These are phyloP conservation scores for Rapana venosa DNA, from an alignment of 2,888 invertebrate genomes.

Conservation along the genomic window DNA sequence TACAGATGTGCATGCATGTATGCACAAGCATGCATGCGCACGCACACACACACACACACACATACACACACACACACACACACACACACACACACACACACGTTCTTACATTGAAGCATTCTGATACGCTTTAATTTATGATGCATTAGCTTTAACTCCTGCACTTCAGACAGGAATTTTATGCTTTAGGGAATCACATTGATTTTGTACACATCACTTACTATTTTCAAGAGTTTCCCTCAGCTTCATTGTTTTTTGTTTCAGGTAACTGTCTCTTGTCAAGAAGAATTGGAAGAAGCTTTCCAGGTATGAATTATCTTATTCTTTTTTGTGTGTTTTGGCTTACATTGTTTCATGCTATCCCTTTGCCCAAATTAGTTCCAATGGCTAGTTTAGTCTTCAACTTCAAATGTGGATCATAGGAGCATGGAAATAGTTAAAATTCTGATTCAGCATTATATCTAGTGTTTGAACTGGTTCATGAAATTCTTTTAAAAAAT, in stretches of 20 bases:
- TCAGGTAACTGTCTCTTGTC: constrained; percentile 68
- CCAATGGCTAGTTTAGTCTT: background rate
- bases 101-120: background rate
- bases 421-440: background rate
- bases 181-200: background rate
- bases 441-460: background rate
- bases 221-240: background rate
- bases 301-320: constrained; percentile 62
- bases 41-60: no score
- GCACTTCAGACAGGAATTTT: background rate
- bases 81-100: background rate
- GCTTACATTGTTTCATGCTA: background rate
- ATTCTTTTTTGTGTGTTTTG: background rate
- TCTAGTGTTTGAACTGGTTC: no score
- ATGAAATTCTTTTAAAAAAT: no score
- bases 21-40: no score
- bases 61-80: background rate
- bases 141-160: background rate
- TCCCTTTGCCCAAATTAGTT: background rate
- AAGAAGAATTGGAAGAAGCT: constrained; percentile 71
- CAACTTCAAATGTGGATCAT: background rate
- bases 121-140: background rate
- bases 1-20: no score
- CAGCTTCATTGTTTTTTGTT: background rate
- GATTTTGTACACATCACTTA: background rate